These are phyloP conservation scores for Chinchilla lanigera DNA, from an alignment of 2,113 vertebrate genomes.

Conservation along the genomic window DNA sequence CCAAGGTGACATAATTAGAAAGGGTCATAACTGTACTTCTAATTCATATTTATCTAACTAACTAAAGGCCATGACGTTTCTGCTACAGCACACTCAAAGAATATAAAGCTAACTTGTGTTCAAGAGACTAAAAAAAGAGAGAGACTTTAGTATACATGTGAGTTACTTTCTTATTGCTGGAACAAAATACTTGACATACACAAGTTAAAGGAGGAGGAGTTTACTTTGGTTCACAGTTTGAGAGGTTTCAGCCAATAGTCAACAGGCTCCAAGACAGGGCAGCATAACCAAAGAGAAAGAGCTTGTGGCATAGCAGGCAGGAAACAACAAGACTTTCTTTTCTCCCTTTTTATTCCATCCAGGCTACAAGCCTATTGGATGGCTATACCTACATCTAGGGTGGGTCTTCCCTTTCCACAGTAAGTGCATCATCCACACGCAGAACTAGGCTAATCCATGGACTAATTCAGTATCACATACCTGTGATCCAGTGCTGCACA, in stretches of 20 bases:
- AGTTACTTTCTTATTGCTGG: neutral
- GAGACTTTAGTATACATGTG: neutral
- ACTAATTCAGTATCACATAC: neutral
- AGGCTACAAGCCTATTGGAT: no score
- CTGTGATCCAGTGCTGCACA: no score
- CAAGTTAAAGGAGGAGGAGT: no score
- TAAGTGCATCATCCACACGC: neutral
- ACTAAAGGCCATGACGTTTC: neutral
- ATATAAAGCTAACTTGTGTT: conserved; percentile 34
- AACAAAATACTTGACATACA: no score
- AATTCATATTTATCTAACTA: neutral
- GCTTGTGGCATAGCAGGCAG: neutral
- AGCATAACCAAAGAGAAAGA: neutral
- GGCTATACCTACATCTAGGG: no score
- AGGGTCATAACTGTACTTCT: neutral
- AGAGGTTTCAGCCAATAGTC: neutral
- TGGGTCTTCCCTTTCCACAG: no score
- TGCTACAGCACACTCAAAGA: conserved; percentile 1
- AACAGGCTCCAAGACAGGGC: neutral
- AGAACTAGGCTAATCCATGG: neutral
- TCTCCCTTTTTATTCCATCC: no score
- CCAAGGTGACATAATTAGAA: conserved; percentile 35
- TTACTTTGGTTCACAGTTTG: no score
- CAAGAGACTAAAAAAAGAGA: no score
- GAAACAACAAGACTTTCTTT: no score